Conservation (phyloP, 2,888 invertebrate species). For the Dioctria linearis region DNA sequence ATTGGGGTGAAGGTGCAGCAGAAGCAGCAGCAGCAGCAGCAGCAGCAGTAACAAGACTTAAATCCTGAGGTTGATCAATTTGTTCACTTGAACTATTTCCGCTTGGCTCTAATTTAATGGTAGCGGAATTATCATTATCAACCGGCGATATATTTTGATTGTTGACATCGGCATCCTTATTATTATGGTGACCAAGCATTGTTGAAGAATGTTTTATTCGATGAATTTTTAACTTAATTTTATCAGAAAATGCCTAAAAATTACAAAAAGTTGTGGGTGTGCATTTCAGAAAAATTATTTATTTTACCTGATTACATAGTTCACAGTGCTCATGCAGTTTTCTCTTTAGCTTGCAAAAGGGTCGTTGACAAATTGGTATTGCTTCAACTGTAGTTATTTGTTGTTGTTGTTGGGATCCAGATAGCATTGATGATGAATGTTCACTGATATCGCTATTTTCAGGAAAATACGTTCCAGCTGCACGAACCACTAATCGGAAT, state of each 20-base stretch:
- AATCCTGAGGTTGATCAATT: constrained; percentile 57
- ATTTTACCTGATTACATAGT: constrained; percentile 78
- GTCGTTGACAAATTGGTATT: constrained; percentile 75
- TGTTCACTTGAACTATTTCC: constrained; percentile 11
- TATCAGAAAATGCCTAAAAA: constrained; percentile 60
- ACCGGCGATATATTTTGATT: background rate
- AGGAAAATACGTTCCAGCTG: constrained; percentile 69
- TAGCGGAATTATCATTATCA: background rate
- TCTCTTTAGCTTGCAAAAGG: constrained; percentile 85
- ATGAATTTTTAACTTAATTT: constrained; percentile 61
- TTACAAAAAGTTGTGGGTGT: background rate
- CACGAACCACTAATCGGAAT: constrained; percentile 66
- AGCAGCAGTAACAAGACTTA: constrained; percentile 34
- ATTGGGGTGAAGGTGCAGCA: background rate
- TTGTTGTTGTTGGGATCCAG: background rate
- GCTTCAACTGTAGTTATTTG: background rate
- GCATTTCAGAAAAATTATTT: constrained; percentile 26
- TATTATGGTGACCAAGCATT: constrained; percentile 49
- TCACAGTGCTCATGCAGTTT: constrained; percentile 86
- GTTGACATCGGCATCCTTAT: constrained; percentile 20
- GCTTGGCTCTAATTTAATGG: background rate
- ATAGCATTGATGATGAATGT: background rate
- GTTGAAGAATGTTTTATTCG: constrained; percentile 60
- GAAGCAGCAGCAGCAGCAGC: too few relatives aligned
- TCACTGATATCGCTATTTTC: constrained; percentile 63